Conservation (phyloP, 2,113 vertebrate genomes). For the Anhinga rufa region DNA sequence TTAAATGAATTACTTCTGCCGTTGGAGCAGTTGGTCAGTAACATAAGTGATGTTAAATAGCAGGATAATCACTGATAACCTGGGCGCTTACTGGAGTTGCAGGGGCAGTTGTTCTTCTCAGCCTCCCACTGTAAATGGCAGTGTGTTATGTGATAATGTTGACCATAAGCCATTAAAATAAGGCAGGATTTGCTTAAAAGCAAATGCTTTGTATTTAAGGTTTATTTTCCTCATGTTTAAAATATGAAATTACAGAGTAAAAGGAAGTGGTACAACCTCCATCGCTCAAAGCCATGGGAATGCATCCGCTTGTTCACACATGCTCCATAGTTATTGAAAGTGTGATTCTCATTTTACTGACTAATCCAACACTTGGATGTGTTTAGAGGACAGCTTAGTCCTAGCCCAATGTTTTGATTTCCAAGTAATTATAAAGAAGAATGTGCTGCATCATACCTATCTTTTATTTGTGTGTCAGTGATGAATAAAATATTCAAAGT, state of each 20-base stretch:
- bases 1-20: neutral
- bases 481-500: neutral
- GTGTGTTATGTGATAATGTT: slow-evolving; percentile 29
- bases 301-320: slow-evolving; percentile 65
- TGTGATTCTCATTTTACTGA: slow-evolving; percentile 70
- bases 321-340: slow-evolving; percentile 58
- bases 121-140: neutral
- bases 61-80: neutral
- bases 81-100: neutral
- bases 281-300: slow-evolving; percentile 61
- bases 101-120: neutral
- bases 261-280: slow-evolving; percentile 70
- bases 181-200: slow-evolving; percentile 71
- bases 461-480: neutral
- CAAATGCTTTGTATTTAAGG: slow-evolving; percentile 61
- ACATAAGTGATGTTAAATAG: neutral
- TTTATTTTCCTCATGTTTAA: slow-evolving; percentile 69
- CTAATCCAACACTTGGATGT: slow-evolving; percentile 70
- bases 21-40: neutral
- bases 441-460: neutral
- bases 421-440: slow-evolving; percentile 49
- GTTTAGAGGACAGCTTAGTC: slow-evolving; percentile 63
- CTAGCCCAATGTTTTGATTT: slow-evolving; percentile 52
- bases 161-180: slow-evolving; percentile 52
- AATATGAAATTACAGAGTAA: slow-evolving; percentile 71